phyloP scores from a whole-genome alignment of 2,113 vertebrate genomes.

The Poeciliopsis occidentalis region DNA sequence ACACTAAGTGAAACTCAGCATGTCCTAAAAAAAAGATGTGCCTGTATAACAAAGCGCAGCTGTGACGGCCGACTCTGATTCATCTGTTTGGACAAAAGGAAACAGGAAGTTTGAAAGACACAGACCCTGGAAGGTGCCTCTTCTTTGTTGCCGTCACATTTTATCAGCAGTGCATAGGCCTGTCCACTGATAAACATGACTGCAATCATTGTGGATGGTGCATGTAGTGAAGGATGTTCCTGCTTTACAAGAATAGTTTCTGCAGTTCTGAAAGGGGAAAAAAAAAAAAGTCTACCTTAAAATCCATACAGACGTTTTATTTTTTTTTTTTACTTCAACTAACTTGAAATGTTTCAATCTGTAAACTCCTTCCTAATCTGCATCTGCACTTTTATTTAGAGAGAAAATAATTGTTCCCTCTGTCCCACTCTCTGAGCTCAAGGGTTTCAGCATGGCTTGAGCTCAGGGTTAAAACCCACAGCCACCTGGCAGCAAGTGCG shows the following conservation, averaged over 20 bases:
- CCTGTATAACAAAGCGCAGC: conserved; percentile 13
- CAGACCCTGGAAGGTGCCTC: neutral
- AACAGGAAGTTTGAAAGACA: conserved; percentile 50
- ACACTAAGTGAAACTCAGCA: conserved; percentile 13
- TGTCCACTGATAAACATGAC: conserved; percentile 56
- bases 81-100: conserved; percentile 41
- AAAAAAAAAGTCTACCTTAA: neutral
- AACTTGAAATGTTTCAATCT: conserved; percentile 6
- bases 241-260: neutral
- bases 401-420: conserved; percentile 58
- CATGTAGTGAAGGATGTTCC: neutral
- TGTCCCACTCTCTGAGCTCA: conserved; percentile 38
- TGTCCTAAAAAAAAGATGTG: conserved; percentile 19
- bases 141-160: conserved; percentile 45
- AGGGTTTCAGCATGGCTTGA: conserved; percentile 27
- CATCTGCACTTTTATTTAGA: conserved; percentile 57
- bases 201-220: conserved; percentile 30
- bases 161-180: conserved; percentile 54
- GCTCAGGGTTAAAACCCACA: conserved; percentile 37
- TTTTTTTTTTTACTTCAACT: neutral
- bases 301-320: neutral
- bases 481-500: conserved; percentile 71
- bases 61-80: conserved; percentile 12
- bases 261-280: neutral
- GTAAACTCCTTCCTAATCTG: neutral